Conservation (phyloP, 2,797 vertebrate species). For the Spinibarbus caldwelli region DNA sequence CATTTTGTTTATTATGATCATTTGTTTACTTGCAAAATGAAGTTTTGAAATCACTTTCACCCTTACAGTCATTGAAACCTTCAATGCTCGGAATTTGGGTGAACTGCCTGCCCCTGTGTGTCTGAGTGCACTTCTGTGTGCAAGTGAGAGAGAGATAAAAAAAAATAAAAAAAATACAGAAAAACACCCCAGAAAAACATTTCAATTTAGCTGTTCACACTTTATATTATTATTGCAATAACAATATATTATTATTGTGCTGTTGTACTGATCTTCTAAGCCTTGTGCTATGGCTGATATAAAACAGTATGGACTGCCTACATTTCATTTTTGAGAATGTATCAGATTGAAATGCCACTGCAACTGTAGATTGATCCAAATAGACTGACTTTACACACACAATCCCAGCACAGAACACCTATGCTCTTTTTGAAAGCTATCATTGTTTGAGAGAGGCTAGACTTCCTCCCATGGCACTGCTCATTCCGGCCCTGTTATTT, state of each 20-base stretch:
- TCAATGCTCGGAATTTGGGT: not conserved
- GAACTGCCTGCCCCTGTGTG: no score
- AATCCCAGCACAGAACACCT: constrained; percentile 18
- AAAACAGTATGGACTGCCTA: not conserved
- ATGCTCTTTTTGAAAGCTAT: constrained; percentile 52
- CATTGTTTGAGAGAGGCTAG: constrained; percentile 59
- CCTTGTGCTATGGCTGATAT: not conserved
- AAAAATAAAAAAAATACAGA: no score
- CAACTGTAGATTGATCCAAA: not conserved
- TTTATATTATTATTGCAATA: constrained; percentile 4
- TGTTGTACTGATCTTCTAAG: not conserved
- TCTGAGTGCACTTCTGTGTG: not conserved
- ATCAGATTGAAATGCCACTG: not conserved
- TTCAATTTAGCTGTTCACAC: constrained; percentile 69
- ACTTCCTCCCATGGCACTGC: constrained; percentile 55
- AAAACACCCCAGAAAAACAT: constrained; percentile 37
- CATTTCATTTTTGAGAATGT: not conserved
- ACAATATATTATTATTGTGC: not conserved
- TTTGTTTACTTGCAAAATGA: not conserved
- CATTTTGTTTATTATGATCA: no score
- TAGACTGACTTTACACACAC: not conserved
- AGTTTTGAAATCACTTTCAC: not conserved
- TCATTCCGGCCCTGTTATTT: constrained; percentile 57
- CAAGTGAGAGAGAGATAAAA: not conserved
- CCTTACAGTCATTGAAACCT: not conserved